Conservation (phyloP, 2,113 vertebrate species). For the Rhabdomys dilectus region DNA sequence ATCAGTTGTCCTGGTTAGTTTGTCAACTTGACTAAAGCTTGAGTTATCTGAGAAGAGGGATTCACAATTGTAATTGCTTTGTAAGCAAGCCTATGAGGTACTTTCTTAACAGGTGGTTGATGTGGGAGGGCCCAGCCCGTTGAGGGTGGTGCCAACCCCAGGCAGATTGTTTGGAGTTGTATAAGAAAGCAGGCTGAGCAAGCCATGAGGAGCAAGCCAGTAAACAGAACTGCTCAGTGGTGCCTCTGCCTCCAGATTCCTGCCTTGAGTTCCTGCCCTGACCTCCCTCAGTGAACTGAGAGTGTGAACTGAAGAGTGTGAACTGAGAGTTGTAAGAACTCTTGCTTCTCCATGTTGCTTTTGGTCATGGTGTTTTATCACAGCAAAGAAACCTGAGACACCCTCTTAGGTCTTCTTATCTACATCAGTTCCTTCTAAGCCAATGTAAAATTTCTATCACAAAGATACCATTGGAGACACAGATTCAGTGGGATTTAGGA, state of each 20-base stretch:
- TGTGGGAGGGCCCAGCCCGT: not conserved
- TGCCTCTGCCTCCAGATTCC: not conserved
- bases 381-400: not conserved
- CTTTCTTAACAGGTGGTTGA: not conserved
- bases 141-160: not conserved
- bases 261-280: not conserved
- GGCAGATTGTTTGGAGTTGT: not conserved
- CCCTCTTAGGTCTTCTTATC: not conserved
- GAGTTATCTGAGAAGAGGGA: not conserved
- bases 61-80: not conserved
- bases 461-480: not conserved
- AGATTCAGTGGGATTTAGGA: not conserved
- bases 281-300: not conserved
- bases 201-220: not conserved
- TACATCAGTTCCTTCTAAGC: not conserved
- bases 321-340: not conserved
- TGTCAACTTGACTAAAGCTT: not conserved
- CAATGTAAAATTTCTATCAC: not conserved
- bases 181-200: not conserved
- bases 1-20: not conserved
- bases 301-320: no score
- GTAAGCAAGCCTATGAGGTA: not conserved
- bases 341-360: not conserved
- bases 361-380: not conserved
- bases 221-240: not conserved